These are phyloP conservation scores for Acipenser oxyrinchus DNA, from an alignment of 2,797 vertebrate species.

Conservation along the genomic window DNA sequence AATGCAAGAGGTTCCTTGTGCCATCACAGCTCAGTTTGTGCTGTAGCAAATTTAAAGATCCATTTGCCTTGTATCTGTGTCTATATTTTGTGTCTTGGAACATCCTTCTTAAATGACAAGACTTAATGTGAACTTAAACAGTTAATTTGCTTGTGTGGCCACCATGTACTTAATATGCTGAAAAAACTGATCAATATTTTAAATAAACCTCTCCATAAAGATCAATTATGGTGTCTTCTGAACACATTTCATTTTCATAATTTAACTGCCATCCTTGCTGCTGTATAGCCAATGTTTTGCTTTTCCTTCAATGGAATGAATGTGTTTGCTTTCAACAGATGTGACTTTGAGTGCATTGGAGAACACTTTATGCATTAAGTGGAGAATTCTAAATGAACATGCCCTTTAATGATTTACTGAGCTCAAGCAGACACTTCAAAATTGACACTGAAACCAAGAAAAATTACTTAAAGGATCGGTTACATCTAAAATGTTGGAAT, in stretches of 20 bases:
- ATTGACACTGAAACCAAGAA: slow-evolving; percentile 65
- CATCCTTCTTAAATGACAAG: too few relatives aligned
- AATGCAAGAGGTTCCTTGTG: neutral
- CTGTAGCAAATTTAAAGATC: neutral
- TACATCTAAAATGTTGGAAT: slow-evolving; percentile 89
- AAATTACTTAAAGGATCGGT: slow-evolving; percentile 87
- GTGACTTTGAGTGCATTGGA: slow-evolving; percentile 59
- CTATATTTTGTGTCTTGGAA: too few relatives aligned
- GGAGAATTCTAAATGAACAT: slow-evolving; percentile 68
- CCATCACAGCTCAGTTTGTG: neutral
- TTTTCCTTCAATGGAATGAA: slow-evolving; percentile 51
- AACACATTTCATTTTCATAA: slow-evolving; percentile 76
- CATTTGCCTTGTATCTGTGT: too few relatives aligned
- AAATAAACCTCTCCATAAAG: slow-evolving; percentile 41
- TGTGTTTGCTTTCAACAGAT: slow-evolving; percentile 68
- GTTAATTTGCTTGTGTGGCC: slow-evolving; percentile 1
- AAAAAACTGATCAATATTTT: slow-evolving; percentile 51
- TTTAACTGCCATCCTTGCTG: slow-evolving; percentile 45
- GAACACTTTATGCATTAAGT: slow-evolving; percentile 65
- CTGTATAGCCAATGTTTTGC: slow-evolving; percentile 49
- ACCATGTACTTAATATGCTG: slow-evolving; percentile 10
- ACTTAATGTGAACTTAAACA: slow-evolving; percentile 8
- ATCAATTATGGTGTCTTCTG: slow-evolving; percentile 64
- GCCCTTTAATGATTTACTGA: slow-evolving; percentile 52
- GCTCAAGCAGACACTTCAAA: slow-evolving; percentile 65